Evolutionary conservation across 2,113 vertebrate species (phyloP).

Genomic region (Lonchura striata): DNA sequence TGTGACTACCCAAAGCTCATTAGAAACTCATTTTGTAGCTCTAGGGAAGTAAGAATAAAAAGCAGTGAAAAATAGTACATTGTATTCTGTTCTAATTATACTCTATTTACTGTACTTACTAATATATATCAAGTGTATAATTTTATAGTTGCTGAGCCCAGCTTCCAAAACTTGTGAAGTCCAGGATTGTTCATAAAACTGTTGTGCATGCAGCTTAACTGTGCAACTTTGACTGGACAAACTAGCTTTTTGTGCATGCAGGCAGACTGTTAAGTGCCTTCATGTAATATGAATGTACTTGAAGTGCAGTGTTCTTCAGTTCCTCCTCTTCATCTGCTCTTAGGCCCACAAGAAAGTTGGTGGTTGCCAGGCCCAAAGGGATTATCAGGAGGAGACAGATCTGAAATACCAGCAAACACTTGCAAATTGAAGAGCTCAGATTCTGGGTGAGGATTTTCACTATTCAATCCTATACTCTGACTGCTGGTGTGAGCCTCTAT

Average conservation of each 20-base stretch:
- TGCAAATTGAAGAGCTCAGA: not conserved
- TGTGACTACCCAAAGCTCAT: constrained; percentile 77
- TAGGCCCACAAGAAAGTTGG: not conserved
- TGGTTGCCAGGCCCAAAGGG: not conserved
- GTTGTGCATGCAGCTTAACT: not conserved
- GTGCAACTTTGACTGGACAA: not conserved
- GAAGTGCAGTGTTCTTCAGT: not conserved
- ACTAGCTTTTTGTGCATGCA: not conserved
- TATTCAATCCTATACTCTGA: not conserved
- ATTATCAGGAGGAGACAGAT: not conserved
- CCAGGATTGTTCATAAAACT: not conserved
- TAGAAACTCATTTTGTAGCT: constrained; percentile 73
- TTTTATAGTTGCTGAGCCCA: constrained; percentile 51
- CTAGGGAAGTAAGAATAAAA: constrained; percentile 70
- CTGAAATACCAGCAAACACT: not conserved
- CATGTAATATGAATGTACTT: not conserved
- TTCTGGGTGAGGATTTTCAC: not conserved
- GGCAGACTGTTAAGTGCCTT: not conserved
- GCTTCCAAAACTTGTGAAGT: constrained; percentile 36
- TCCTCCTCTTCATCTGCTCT: not conserved
- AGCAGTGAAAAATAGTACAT: constrained; percentile 58
- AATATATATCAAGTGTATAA: constrained; percentile 67
- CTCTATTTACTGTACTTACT: constrained; percentile 66
- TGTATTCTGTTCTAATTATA: constrained; percentile 73
- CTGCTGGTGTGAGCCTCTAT: not conserved